Evolutionary conservation across 2,888 invertebrate species (phyloP).

Genomic region (Nomada flava): DNA sequence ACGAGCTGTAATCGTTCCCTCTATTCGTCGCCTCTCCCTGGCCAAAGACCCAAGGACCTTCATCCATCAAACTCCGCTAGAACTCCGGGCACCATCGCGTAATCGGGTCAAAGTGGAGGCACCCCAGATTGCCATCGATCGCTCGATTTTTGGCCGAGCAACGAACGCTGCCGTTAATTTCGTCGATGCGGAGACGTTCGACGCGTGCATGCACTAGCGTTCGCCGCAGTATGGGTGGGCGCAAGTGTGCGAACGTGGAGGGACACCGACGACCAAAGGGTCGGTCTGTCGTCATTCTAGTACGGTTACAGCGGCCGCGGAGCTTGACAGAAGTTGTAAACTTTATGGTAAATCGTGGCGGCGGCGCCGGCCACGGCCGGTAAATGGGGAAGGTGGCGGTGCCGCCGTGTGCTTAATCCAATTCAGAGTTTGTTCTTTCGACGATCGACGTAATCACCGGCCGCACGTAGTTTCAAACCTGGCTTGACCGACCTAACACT

Average conservation of each 20-base stretch:
- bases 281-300: constrained; percentile 75
- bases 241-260: constrained; percentile 64
- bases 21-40: neutral
- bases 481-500: constrained; percentile 71
- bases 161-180: constrained; percentile 53
- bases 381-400: constrained; percentile 78
- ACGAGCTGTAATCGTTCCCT: no score
- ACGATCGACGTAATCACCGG: constrained; percentile 83
- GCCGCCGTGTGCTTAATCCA: constrained; percentile 80
- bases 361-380: constrained; percentile 74
- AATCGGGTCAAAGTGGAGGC: neutral
- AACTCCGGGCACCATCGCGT: neutral
- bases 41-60: neutral
- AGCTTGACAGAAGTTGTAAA: constrained; percentile 79
- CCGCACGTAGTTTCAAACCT: constrained; percentile 79
- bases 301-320: constrained; percentile 72
- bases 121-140: constrained; percentile 42
- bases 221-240: constrained; percentile 49
- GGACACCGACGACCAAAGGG: constrained; percentile 71
- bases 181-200: neutral
- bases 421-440: constrained; percentile 83
- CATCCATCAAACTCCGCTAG: neutral
- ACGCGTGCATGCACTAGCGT: neutral
- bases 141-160: constrained; percentile 52
- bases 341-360: constrained; percentile 81